These are phyloP conservation scores for Paradoxurus hermaphroditus DNA, from an alignment of 2,113 vertebrate species.

Conservation along the genomic window DNA sequence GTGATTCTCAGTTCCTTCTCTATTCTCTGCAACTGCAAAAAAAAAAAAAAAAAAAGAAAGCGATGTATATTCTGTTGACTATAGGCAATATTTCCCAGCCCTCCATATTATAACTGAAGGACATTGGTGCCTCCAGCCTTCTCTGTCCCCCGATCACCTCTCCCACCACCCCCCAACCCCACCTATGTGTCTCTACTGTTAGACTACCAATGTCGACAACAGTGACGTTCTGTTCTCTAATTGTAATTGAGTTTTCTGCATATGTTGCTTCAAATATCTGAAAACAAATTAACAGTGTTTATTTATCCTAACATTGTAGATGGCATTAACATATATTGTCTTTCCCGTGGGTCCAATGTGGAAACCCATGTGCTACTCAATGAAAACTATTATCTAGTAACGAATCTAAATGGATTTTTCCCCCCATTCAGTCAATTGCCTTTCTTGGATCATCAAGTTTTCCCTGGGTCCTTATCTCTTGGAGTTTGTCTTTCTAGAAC, in stretches of 20 bases:
- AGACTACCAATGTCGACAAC: background rate
- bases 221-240: background rate
- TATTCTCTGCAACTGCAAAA: background rate
- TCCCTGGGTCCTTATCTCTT: background rate
- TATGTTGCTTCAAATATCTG: background rate
- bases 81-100: background rate
- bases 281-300: background rate
- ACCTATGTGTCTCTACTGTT: background rate
- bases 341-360: background rate
- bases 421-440: background rate
- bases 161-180: no score
- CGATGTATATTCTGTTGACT: background rate
- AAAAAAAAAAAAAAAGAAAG: background rate
- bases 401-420: background rate
- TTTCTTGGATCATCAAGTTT: background rate
- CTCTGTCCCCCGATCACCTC: background rate
- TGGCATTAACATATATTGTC: background rate
- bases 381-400: background rate
- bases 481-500: background rate
- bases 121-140: background rate
- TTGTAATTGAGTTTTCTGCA: background rate
- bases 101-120: background rate
- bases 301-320: background rate
- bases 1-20: background rate
- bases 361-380: background rate